Percentiles rank a stretch among this genome's conserved stretches.
phyloP scores from a whole-genome alignment of 2,797 vertebrate genomes.

The Calcarius lapponicus region DNA sequence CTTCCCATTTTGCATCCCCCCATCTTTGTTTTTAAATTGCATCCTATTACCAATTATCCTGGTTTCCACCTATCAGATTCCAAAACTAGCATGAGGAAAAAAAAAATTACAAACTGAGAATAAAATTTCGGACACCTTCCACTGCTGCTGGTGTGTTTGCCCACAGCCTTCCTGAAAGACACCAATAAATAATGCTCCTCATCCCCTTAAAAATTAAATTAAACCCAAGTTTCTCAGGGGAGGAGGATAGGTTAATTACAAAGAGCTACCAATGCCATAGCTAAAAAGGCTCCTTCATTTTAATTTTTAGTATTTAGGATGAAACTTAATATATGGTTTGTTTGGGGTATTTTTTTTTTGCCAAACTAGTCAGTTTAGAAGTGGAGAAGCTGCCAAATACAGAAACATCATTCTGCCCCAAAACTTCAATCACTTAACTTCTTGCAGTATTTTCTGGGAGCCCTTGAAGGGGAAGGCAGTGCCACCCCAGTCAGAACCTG shows the following conservation, averaged over 20 bases:
- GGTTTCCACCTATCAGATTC: neutral
- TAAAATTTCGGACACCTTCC: neutral
- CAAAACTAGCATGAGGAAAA: neutral
- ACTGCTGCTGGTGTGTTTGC: neutral
- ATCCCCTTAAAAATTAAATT: slow-evolving; percentile 62
- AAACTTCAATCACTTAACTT: neutral
- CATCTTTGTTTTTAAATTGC: neutral
- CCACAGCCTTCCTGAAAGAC: slow-evolving; percentile 17
- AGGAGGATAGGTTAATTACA: slow-evolving; percentile 57
- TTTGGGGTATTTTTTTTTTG: neutral
- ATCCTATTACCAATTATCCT: neutral
- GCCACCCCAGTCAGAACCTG: neutral
- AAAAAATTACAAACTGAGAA: neutral
- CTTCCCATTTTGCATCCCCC: neutral
- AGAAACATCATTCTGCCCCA: neutral
- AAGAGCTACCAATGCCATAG: slow-evolving; percentile 33
- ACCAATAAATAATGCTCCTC: slow-evolving; percentile 45
- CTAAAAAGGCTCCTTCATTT: slow-evolving; percentile 16
- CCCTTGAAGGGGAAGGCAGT: neutral
- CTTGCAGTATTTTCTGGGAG: neutral
- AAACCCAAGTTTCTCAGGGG: slow-evolving; percentile 54
- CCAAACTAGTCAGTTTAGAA: neutral
- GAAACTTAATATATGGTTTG: neutral
- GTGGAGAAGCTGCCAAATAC: neutral
- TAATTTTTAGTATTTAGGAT: slow-evolving; percentile 24